Evolutionary conservation across 2,797 vertebrate species (phyloP), one percentile per base, ranked within the genome.

Genomic region (Mallotus villosus): DNA sequence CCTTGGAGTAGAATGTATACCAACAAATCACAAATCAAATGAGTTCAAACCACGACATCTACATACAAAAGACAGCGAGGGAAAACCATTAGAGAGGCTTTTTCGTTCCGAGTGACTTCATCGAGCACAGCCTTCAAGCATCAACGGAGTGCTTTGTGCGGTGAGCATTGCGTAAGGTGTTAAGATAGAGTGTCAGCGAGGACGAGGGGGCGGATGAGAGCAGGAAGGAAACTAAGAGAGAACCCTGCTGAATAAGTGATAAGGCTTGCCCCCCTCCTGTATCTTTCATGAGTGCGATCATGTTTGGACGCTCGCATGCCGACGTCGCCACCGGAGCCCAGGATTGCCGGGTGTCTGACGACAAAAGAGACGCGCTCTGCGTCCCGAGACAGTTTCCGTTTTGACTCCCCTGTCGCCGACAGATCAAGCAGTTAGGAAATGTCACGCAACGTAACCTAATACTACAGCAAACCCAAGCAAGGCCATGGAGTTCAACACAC

Each of bases 241-340:
- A 86, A 78, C 67, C 80, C 82, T 84, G 37, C 41, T 88, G 82
- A 82, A 90, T 89, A 77, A 87, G 68, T 85, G 41, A 90, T 79
- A 64, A 86, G 88, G 83, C 22, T 85, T 81, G 78, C 79, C 75
- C n/a, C n/a, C 76, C 76, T 86, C 78, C 51, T 86, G 63, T 64
- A 85, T 88, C 74, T 85, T 88, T 84, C 58, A 90, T 86, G 85
- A 85, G 76, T 7, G 72, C 80, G 81, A 81, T 85, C 77, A 74
- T 46, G 73, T 85, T 84, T 76, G 79, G 77, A 77, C 63, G 41
- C 71, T 71, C 63, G 70, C 70, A 76, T 46, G 71, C 46, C 60
- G 71, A 72, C 17, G 8, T n/a, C 19, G 60, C 71, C 57, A 72
- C 78, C 19, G 63, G 34, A 77, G 77, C 24, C 0, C 4, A 27